A percentile compares a stretch with the other conserved stretches of the same genome.
These are phyloP conservation scores for Platynereis dumerilii DNA, from an alignment of 2,888 invertebrate genomes.

Conservation along the genomic window DNA sequence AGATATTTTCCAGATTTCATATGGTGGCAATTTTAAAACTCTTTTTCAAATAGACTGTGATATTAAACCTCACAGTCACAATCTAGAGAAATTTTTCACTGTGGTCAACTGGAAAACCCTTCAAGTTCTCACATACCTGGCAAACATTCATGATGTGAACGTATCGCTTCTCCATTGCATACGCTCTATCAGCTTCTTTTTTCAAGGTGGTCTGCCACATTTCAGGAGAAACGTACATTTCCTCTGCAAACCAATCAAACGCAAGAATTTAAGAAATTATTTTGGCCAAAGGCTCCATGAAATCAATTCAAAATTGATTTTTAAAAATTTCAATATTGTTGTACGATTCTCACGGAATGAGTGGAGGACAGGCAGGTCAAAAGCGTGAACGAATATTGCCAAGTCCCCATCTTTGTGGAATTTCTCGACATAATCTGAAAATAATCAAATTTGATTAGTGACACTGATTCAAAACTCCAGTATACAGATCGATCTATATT, in stretches of 20 bases:
- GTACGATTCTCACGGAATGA: conserved; percentile 22
- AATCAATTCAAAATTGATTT: neutral
- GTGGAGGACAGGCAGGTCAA: conserved; percentile 25
- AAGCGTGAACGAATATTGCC: conserved; percentile 24
- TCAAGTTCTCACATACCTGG: no score
- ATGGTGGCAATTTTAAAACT: no score
- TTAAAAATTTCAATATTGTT: neutral
- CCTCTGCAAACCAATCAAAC: conserved; percentile 15
- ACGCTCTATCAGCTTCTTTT: conserved; percentile 17
- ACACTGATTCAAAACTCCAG: no score
- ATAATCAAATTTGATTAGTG: no score
- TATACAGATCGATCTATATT: no score
- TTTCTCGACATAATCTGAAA: conserved; percentile 24
- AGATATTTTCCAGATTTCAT: neutral
- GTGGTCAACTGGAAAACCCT: no score
- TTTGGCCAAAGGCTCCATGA: neutral
- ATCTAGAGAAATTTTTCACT: no score
- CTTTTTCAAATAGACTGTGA: no score
- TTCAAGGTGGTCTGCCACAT: conserved; percentile 21
- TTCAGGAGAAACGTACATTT: conserved; percentile 27
- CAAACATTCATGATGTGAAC: conserved; percentile 12
- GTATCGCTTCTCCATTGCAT: conserved; percentile 18
- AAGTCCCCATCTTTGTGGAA: conserved; percentile 12
- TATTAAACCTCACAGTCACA: no score
- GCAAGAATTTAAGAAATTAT: neutral